Percentiles rank a stretch among this genome's conserved stretches.
phyloP scores from a whole-genome alignment of 2,797 vertebrate species.

The Ambastaia sidthimunki region DNA sequence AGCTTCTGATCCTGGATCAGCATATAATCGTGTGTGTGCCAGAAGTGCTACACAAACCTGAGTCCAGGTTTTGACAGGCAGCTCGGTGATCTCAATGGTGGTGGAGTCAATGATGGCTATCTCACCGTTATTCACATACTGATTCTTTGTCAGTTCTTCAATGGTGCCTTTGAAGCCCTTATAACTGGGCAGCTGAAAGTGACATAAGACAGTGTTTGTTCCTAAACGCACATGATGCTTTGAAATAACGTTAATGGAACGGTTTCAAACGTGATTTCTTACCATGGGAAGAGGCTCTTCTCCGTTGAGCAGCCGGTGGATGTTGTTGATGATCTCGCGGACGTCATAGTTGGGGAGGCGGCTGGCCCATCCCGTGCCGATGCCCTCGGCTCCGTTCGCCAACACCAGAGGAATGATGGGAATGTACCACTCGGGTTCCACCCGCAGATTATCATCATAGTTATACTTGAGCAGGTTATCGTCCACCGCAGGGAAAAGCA shows the following conservation, averaged over 20 bases:
- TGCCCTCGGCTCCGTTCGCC: slow-evolving; percentile 92
- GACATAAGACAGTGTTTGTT: no score
- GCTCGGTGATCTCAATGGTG: slow-evolving; percentile 96
- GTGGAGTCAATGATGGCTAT: slow-evolving; percentile 91
- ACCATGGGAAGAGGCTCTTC: slow-evolving; percentile 92
- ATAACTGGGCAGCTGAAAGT: slow-evolving; percentile 93
- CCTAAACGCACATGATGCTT: background rate
- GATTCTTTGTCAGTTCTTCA: slow-evolving; percentile 85
- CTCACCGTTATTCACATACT: no score
- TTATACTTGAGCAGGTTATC: slow-evolving; percentile 91
- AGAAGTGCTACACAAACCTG: slow-evolving; percentile 70
- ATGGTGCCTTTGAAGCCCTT: slow-evolving; percentile 95
- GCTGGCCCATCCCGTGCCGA: slow-evolving; percentile 97
- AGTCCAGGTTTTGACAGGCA: slow-evolving; percentile 93
- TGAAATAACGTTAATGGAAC: no score
- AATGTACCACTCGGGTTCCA: slow-evolving; percentile 98
- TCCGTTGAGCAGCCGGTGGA: slow-evolving; percentile 87
- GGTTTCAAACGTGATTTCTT: slow-evolving; percentile 56
- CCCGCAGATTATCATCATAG: slow-evolving; percentile 93
- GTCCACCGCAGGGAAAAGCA: slow-evolving; percentile 88
- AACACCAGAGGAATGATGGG: slow-evolving; percentile 95
- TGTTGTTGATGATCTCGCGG: slow-evolving; percentile 89
- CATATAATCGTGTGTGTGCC: no score
- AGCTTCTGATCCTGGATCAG: no score
- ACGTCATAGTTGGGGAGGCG: slow-evolving; percentile 91